Evolutionary conservation across 30 jellyfish, hydroid and myxozoan genomes (phyloP), one percentile per base, ranked within the genome.

Genomic region (Catostylus mosaicus): DNA sequence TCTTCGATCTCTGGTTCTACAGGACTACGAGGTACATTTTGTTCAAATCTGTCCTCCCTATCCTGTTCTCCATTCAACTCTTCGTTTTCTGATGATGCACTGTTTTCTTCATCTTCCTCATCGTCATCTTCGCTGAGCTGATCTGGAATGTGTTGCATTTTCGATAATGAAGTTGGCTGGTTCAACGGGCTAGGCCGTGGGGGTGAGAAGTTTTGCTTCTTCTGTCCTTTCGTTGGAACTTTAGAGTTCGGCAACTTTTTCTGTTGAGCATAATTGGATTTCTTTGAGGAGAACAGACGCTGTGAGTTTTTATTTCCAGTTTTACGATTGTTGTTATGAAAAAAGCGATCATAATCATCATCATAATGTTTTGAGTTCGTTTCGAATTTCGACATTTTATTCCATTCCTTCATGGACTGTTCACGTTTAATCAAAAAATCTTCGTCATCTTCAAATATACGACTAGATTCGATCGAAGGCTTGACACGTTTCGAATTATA

Each of bases 141-240:
- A 51, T 81, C 91, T 33, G 91, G 91, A 8, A 81, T 81, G 46
- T 48, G 77, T 23, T 67, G 80, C 67, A 81, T 70, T 48, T 47
- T 68, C 60, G 89, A 78, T 36, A 78, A 18, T 32, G 87, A 78
- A n/a, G 91, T 67, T 37, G 91, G 91, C 84, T 81, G 91, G 51
- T 81, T 81, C 6, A 81, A 78, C 27, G 91, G 91, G 38, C 91
- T 81, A 22, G 91, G 91, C 40, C 91, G 54, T 0, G 91, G 91
- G 31, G 50, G 51, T 18, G 91, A 81, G 35, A 81, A 73, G 20
- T 51, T 81, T 69, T 81, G 91, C 67, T 67, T 68, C 36, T 81
- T 81, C 72, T 73, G 80, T n/a, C 91, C 91, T 32, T 68, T 81
- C 23, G 91, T 43, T 31, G 72, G 77, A 23, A 65, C 64, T 47